phyloP scores from a whole-genome alignment of 92 coral and sea anemone species.

The Anthopleura xanthogrammica region DNA sequence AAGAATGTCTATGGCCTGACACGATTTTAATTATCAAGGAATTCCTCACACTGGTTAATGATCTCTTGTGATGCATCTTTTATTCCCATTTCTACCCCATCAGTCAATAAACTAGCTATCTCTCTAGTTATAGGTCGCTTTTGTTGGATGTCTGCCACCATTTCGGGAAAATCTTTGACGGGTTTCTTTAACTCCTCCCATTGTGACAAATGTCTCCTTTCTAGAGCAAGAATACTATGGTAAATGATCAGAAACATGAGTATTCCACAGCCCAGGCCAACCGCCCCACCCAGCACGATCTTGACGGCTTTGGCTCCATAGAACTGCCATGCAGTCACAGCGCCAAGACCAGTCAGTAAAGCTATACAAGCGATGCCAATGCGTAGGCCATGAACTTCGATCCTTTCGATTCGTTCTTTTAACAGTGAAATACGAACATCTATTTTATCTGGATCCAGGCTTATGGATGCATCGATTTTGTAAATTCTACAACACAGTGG shows the following conservation, averaged over 20 bases:
- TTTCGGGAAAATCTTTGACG: neutral
- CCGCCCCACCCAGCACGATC: slow-evolving; percentile 5
- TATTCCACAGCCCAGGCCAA: neutral
- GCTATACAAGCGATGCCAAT: neutral
- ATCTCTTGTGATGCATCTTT: neutral
- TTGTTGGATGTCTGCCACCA: neutral
- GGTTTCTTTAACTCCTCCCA: neutral
- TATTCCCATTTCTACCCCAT: neutral
- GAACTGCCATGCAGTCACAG: neutral
- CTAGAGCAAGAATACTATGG: neutral
- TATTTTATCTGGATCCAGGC: neutral
- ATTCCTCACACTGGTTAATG: neutral
- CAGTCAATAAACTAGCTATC: neutral
- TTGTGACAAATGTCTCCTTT: neutral
- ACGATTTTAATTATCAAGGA: neutral
- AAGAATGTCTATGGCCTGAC: no score
- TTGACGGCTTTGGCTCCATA: neutral
- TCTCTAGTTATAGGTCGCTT: neutral
- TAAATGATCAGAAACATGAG: neutral
- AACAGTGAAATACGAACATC: slow-evolving; percentile 2
- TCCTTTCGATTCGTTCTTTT: neutral
- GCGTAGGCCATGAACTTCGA: neutral
- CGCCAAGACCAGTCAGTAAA: neutral
- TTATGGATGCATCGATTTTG: neutral
- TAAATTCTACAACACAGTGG: neutral